These are phyloP conservation scores for Hippolais icterina DNA, from an alignment of 2,113 vertebrate genomes.

Conservation along the genomic window DNA sequence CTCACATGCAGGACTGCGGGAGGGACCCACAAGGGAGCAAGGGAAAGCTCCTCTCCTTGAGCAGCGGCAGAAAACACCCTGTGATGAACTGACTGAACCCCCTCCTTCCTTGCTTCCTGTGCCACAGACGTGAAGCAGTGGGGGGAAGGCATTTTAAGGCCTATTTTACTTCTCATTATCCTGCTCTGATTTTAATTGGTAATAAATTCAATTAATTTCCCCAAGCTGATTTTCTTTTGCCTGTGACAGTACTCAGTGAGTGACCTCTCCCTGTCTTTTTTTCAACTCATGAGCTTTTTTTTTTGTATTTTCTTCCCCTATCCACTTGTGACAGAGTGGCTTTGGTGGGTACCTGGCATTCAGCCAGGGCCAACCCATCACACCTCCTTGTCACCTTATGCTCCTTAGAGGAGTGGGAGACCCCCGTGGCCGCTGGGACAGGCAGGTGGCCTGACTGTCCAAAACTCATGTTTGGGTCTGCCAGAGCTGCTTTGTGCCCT, in stretches of 20 bases:
- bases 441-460: background rate
- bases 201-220: background rate
- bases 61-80: background rate
- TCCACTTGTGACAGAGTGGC: background rate
- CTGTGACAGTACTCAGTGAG: background rate
- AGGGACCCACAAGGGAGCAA: background rate
- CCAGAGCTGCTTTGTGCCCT: background rate
- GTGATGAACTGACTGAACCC: too few species aligned
- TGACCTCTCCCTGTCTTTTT: background rate
- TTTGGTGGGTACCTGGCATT: background rate
- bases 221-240: background rate
- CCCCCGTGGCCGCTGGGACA: background rate
- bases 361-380: background rate
- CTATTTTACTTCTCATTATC: background rate
- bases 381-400: background rate
- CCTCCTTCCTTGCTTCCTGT: background rate
- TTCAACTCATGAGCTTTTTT: background rate
- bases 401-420: background rate
- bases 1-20: too few species aligned
- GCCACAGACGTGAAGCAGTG: background rate
- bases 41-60: background rate
- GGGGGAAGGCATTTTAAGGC: background rate
- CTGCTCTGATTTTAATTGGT: background rate
- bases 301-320: background rate
- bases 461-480: accelerated